Evolutionary conservation across 2,113 vertebrate species (phyloP).

Genomic region (Daphoenositta chrysoptera): DNA sequence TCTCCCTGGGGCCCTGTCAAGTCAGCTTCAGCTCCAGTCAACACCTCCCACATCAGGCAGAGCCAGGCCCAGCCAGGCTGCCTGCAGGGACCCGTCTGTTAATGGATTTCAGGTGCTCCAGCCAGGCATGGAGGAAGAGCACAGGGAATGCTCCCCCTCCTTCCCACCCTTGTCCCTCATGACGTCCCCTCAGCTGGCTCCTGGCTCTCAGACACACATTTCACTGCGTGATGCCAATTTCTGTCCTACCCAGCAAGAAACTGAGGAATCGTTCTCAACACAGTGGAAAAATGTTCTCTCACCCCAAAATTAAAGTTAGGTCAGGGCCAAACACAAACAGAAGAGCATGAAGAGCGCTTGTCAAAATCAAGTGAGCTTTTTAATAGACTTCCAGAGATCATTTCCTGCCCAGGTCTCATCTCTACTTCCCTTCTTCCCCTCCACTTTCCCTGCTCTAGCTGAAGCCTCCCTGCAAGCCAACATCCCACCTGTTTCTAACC

Average conservation of each 20-base stretch:
- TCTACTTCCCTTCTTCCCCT: neutral
- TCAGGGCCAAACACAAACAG: neutral
- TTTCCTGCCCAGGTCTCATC: neutral
- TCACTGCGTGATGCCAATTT: neutral
- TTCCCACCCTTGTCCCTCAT: neutral
- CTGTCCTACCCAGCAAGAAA: neutral
- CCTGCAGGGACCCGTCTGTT: neutral
- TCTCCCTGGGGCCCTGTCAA: conserved; percentile 25
- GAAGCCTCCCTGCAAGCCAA: neutral
- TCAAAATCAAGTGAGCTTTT: neutral
- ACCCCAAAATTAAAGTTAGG: neutral
- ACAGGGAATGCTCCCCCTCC: neutral
- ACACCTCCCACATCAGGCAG: neutral
- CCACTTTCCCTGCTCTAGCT: neutral
- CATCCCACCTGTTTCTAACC: conserved; percentile 32
- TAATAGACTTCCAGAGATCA: neutral
- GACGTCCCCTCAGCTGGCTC: neutral
- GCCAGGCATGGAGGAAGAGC: neutral
- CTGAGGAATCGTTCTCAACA: neutral
- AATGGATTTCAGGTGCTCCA: conserved; percentile 15
- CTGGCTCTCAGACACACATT: neutral
- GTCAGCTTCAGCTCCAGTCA: conserved; percentile 1
- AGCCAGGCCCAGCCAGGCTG: neutral
- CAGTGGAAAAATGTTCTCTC: neutral
- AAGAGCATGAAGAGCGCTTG: neutral